These are phyloP conservation scores for Phortica okadai DNA, from an alignment of 2,888 invertebrate genomes.

Conservation along the genomic window DNA sequence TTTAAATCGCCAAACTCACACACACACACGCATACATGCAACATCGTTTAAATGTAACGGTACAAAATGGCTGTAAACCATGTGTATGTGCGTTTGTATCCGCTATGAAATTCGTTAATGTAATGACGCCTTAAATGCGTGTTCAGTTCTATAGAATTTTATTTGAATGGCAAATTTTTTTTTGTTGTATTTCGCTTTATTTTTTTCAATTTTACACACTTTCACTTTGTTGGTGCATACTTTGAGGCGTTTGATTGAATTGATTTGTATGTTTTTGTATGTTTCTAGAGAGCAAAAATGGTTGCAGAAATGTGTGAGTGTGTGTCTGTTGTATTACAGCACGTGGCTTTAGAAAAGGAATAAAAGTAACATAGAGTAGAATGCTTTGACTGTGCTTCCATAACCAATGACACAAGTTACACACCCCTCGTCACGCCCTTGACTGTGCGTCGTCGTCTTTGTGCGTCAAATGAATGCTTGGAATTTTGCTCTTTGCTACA, in stretches of 20 bases:
- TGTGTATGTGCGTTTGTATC: not conserved
- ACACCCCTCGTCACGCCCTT: too few species aligned
- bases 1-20: not conserved
- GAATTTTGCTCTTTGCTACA: too few species aligned
- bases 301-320: not conserved
- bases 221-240: conserved; percentile 30
- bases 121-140: conserved; percentile 71
- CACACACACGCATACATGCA: not conserved
- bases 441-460: too few species aligned
- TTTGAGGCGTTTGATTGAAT: conserved; percentile 36
- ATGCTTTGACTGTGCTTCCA: not conserved
- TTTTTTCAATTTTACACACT: conserved; percentile 20
- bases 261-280: not conserved
- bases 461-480: too few species aligned
- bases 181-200: conserved; percentile 27
- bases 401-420: too few species aligned
- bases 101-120: conserved; percentile 65
- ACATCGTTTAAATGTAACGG: not conserved
- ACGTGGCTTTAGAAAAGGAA: conserved; percentile 21
- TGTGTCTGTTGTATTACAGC: conserved; percentile 34
- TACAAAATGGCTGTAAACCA: not conserved
- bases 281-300: conserved; percentile 9
- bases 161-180: conserved; percentile 14
- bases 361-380: not conserved
- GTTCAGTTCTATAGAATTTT: conserved; percentile 27